A percentile compares a stretch with the other conserved stretches of the same genome.
These are phyloP conservation scores for Drosophila baimaii DNA, from an alignment of 1,140 invertebrate genomes.

Conservation along the genomic window DNA sequence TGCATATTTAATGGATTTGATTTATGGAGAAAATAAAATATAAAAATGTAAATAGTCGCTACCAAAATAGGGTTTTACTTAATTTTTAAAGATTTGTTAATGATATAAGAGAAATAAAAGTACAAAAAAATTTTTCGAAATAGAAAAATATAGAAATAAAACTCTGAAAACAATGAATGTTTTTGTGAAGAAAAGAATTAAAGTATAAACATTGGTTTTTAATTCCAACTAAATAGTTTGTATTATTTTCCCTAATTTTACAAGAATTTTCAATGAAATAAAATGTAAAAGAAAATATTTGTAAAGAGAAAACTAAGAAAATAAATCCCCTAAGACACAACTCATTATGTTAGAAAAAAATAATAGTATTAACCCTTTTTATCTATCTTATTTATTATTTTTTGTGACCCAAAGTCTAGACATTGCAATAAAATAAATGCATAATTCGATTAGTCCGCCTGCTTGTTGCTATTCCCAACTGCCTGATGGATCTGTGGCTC, in stretches of 20 bases:
- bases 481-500: constrained; percentile 25
- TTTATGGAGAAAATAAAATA: neutral
- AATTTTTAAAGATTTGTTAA: neutral
- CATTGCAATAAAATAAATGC: constrained; percentile 5
- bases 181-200: too few species aligned
- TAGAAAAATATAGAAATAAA: neutral
- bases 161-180: neutral
- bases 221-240: too few species aligned
- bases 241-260: too few species aligned
- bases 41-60: neutral
- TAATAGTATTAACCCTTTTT: neutral
- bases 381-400: neutral
- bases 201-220: neutral
- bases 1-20: constrained; percentile 38
- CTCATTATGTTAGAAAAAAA: too few species aligned
- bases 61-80: neutral
- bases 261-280: too few species aligned
- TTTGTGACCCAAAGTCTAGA: neutral
- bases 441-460: constrained; percentile 33
- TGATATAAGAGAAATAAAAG: neutral
- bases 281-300: too few species aligned
- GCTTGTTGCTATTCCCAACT: neutral
- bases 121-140: neutral
- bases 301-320: too few species aligned
- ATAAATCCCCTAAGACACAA: too few species aligned